phyloP scores from a whole-genome alignment of 1,140 invertebrate species.

The Goniozus legneri region DNA sequence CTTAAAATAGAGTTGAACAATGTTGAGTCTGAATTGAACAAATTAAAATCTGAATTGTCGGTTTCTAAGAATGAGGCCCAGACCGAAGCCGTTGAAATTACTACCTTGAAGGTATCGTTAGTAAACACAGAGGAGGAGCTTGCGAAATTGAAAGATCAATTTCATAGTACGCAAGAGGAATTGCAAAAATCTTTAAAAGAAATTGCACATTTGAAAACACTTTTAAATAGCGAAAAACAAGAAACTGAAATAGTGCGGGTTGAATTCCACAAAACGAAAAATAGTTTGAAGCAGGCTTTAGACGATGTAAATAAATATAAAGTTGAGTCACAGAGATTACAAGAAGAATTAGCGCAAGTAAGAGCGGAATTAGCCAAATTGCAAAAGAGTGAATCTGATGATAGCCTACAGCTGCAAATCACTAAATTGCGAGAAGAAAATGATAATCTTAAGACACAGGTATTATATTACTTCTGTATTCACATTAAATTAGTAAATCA shows the following conservation, averaged over 20 bases:
- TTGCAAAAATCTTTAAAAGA: slow-evolving; percentile 24
- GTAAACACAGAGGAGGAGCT: slow-evolving; percentile 34
- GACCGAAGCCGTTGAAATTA: slow-evolving; percentile 31
- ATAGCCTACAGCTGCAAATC: slow-evolving; percentile 28
- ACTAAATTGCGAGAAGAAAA: slow-evolving; percentile 51
- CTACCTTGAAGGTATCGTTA: slow-evolving; percentile 22
- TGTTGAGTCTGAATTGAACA: slow-evolving; percentile 31
- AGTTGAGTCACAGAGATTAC: slow-evolving; percentile 26
- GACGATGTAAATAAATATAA: slow-evolving; percentile 32
- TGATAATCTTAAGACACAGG: slow-evolving; percentile 54
- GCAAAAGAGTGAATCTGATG: slow-evolving; percentile 22
- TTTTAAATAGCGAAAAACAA: slow-evolving; percentile 21
- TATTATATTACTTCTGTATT: slow-evolving; percentile 30
- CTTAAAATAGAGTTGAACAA: slow-evolving; percentile 37
- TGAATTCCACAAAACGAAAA: slow-evolving; percentile 22
- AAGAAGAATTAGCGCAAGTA: slow-evolving; percentile 32
- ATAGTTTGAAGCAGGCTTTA: slow-evolving; percentile 32
- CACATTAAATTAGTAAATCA: slow-evolving; percentile 5
- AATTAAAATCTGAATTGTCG: slow-evolving; percentile 33
- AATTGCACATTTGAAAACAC: slow-evolving; percentile 24
- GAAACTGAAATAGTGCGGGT: slow-evolving; percentile 29
- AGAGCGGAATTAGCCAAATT: slow-evolving; percentile 36
- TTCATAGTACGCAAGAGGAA: slow-evolving; percentile 32
- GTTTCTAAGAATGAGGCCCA: slow-evolving; percentile 30
- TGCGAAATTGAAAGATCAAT: slow-evolving; percentile 21